Evolutionary conservation across 2,113 vertebrate species (phyloP), one percentile per base, ranked within the genome.

Genomic region (Macheiramphus alcinus): DNA sequence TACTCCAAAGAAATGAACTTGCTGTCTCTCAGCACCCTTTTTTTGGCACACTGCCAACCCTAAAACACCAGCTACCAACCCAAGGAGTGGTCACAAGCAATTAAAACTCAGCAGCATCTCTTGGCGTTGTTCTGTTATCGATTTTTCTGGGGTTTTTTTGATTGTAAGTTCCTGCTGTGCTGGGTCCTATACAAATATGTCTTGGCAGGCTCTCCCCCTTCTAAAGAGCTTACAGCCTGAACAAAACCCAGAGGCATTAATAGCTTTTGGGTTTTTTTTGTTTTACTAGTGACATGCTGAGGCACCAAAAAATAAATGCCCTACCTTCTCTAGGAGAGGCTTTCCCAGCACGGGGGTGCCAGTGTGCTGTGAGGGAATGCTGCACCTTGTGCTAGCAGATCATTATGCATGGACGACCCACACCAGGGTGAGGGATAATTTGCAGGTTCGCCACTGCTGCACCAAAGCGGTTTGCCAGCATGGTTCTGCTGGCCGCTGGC

Each of bases 401-500:
- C 7, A 1, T 9, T 16, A 45, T 18, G 26, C 25, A 12, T 2
- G 43, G 48, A 25, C 5, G 8, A 18, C 36, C 58, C 23, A 7
- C 0, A 0, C 26, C 15, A 36, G 1, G n/a, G 16, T 0, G 0
- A 21, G 25, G 72, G 58, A 2, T 14, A 36, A n/a, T 59, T 71
- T 89, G 53, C 21, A 38, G 45, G 29, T 22, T 80, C 3, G 2
- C n/a, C 27, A 26, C 36, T 32, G 20, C 18, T 66, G 80, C 36
- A 52, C 65, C 25, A 19, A 29, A 48, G 53, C 12, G 16, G 15
- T 45, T 82, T 88, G 25, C 65, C 61, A 70, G 29, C 5, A 10
- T 0, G 1, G 21, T 70, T 84, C 78, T 90, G 27, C 42, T 6
- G 5, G 76, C 26, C 1, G 2, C 47, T 3, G 32, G 72, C 38